Conservation (phyloP, 2,113 vertebrate genomes). For the Nyctibius bracteatus region DNA sequence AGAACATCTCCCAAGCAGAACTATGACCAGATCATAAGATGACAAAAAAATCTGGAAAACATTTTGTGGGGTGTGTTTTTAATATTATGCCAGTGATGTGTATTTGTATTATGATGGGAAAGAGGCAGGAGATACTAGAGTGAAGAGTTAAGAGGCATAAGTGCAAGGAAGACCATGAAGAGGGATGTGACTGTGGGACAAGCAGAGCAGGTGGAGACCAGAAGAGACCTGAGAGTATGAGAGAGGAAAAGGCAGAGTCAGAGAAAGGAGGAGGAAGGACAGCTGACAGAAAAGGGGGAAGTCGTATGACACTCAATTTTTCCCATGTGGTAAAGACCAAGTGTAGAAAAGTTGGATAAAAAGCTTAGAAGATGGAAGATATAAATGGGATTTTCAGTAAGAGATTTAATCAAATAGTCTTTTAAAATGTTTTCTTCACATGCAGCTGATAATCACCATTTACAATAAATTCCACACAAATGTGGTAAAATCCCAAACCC, state of each 20-base stretch:
- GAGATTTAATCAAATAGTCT: background rate
- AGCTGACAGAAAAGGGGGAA: background rate
- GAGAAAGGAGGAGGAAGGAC: background rate
- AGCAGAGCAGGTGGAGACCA: background rate
- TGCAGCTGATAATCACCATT: background rate
- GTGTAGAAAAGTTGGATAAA: background rate
- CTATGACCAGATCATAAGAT: background rate
- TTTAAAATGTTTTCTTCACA: background rate
- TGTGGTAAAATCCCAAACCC: background rate
- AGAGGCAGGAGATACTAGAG: background rate
- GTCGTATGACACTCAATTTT: background rate
- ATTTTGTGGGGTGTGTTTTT: background rate
- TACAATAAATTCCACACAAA: background rate
- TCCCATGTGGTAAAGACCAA: background rate
- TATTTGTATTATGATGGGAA: background rate
- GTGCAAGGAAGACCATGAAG: background rate
- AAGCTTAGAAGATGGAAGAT: background rate
- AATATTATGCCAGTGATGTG: background rate
- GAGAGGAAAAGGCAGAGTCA: background rate
- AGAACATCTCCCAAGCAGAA: background rate
- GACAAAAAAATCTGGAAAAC: background rate
- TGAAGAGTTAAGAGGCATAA: background rate
- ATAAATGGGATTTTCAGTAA: background rate
- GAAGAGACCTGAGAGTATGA: background rate
- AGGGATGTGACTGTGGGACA: background rate